Evolutionary conservation across 1,140 invertebrate species (phyloP), one percentile per base, ranked within the genome.

Genomic region (Melitaea cinxia): DNA sequence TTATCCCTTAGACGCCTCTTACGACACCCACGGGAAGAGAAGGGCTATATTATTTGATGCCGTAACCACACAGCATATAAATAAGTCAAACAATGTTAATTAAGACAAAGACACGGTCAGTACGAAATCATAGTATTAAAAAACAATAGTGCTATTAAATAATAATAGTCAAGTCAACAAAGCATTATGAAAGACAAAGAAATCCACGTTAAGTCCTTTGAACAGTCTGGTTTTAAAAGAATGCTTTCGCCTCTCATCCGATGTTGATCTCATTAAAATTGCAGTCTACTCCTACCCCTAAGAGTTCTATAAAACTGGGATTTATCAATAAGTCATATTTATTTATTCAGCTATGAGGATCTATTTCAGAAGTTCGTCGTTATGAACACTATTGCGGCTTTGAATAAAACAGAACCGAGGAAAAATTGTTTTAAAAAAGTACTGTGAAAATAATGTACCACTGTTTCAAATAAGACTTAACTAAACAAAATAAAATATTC

Each of bases 221-320:
- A 65, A 65, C 39, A 23, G 28, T 54, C 49, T 59, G 35, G 35
- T 37, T 66, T 37, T 15, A 53, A 66, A 55, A 65, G 42, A 57
- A 39, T 33, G 49, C 47, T 53, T 57, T 52, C 37, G 15, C 37
- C 28, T 55, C 39, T 66, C 58, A 54, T 60, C 57, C 56, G 49
- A 60, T 33, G 64, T 55, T 60, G 56, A 66, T 66, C 64, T 66
- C 56, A 66, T 66, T 66, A 60, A 66, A 66, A 58, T 53, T 65
- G 62, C 64, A 60, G 50, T 54, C 50, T 39, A 35, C 37, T 37
- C 45, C 17, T 45, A 37, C 42, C 50, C 26, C 57, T 45, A 65
- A 58, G 28, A 66, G 50, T 47, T 23, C 42, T 42, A 58, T 47
- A 30, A 60, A 65, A 66, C 15, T 33, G 14, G 14, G 35, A 37